Percentiles rank a stretch among this genome's conserved stretches.
These are phyloP conservation scores for Pollimyrus isidori DNA, from an alignment of 2,113 vertebrate species.

Conservation along the genomic window DNA sequence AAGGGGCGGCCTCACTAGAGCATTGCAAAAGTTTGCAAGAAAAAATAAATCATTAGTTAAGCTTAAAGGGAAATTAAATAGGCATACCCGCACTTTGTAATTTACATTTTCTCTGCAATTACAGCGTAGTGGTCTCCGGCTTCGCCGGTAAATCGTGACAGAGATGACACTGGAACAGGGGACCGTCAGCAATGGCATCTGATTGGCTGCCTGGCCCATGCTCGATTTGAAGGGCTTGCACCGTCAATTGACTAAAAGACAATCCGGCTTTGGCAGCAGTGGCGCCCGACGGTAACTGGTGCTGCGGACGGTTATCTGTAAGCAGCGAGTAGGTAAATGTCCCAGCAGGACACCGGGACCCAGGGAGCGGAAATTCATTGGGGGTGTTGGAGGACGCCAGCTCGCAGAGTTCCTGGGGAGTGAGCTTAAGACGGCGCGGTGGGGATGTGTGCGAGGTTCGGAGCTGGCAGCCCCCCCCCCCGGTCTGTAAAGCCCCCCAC, in stretches of 20 bases:
- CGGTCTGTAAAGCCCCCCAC: background rate
- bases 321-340: background rate
- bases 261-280: conserved; percentile 21
- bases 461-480: background rate
- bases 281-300: conserved; percentile 14
- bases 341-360: background rate
- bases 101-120: conserved; percentile 41
- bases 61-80: conserved; percentile 42
- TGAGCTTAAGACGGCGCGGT: background rate
- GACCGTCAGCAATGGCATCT: background rate
- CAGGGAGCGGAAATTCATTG: background rate
- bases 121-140: conserved; percentile 24
- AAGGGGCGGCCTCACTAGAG: background rate
- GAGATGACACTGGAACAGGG: conserved; percentile 6
- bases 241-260: conserved; percentile 19
- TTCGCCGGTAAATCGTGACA: background rate
- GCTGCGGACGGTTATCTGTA: background rate
- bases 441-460: background rate
- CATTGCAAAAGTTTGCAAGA: conserved; percentile 28
- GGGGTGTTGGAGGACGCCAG: background rate
- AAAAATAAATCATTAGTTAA: conserved; percentile 34
- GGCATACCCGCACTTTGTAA: conserved; percentile 36
- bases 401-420: background rate
- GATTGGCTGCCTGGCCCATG: conserved; percentile 8
- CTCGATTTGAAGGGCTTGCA: conserved; percentile 1